phyloP scores from a whole-genome alignment of 1,140 invertebrate species.

The Achatina immaculata region DNA sequence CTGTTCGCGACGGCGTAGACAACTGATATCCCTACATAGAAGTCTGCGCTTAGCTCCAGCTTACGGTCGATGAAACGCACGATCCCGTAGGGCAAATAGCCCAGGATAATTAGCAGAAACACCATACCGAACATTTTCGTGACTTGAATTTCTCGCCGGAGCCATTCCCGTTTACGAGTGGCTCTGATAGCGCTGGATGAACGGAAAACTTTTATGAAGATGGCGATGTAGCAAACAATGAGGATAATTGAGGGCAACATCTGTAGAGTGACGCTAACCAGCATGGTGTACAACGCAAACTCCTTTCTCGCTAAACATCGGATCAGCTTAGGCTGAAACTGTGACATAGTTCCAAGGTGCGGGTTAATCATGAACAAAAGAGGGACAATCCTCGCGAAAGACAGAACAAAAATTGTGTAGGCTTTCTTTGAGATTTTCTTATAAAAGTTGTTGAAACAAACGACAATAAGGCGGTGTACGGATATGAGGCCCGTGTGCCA shows the following conservation, averaged over 20 bases:
- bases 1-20: constrained; percentile 69
- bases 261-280: constrained; percentile 66
- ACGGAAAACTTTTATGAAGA: constrained; percentile 68
- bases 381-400: constrained; percentile 65
- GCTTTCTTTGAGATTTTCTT: constrained; percentile 67
- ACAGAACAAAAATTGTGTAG: constrained; percentile 66
- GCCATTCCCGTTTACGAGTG: constrained; percentile 60
- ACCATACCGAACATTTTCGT: constrained; percentile 72
- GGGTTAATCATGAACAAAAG: constrained; percentile 65
- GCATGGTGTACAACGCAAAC: constrained; percentile 63
- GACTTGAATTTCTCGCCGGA: constrained; percentile 69
- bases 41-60: constrained; percentile 61
- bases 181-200: constrained; percentile 58
- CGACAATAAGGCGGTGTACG: constrained; percentile 69
- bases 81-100: constrained; percentile 69
- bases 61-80: constrained; percentile 67
- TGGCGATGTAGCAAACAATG: constrained; percentile 68
- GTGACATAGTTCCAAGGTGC: constrained; percentile 63
- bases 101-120: constrained; percentile 69
- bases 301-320: constrained; percentile 67
- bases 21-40: constrained; percentile 69
- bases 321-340: constrained; percentile 66
- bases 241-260: constrained; percentile 68
- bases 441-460: constrained; percentile 68
- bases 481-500: constrained; percentile 71